Conservation (phyloP, 2,113 vertebrate genomes). For the Phocoena phocoena region DNA sequence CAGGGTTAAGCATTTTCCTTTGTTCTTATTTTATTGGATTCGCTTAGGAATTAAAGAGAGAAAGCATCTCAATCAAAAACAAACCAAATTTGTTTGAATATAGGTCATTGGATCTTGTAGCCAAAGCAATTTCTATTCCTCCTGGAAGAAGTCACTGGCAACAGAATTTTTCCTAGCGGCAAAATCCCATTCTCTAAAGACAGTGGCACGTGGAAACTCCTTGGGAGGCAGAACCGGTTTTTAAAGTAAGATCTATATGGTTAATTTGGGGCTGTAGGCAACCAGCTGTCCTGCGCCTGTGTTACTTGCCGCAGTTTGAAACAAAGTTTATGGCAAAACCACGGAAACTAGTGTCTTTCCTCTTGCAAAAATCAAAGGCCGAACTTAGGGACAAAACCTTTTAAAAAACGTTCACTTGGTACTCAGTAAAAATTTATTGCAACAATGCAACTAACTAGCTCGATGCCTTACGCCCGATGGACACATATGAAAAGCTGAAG, state of each 20-base stretch:
- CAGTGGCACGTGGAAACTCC: not conserved
- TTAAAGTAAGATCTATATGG: not conserved
- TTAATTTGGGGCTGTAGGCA: not conserved
- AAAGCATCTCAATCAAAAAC: not conserved
- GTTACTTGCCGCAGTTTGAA: slow-evolving; percentile 47
- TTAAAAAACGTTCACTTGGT: not conserved
- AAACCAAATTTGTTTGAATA: not conserved
- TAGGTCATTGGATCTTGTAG: not conserved
- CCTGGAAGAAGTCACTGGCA: not conserved
- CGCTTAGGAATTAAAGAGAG: not conserved
- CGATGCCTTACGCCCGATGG: not conserved
- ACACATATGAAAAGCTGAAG: not conserved
- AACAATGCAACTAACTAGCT: not conserved
- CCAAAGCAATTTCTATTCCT: not conserved
- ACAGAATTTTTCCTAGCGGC: not conserved
- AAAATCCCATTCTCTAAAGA: not conserved
- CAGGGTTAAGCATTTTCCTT: not conserved
- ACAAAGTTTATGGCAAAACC: slow-evolving; percentile 14
- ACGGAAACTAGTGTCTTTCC: not conserved
- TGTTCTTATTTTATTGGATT: not conserved
- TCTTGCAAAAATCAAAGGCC: slow-evolving; percentile 23
- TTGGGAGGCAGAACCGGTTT: not conserved
- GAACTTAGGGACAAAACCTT: not conserved
- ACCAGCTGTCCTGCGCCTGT: not conserved
- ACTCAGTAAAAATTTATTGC: not conserved